Conservation (phyloP, 2,113 vertebrate genomes). For the Lycaon pictus region DNA sequence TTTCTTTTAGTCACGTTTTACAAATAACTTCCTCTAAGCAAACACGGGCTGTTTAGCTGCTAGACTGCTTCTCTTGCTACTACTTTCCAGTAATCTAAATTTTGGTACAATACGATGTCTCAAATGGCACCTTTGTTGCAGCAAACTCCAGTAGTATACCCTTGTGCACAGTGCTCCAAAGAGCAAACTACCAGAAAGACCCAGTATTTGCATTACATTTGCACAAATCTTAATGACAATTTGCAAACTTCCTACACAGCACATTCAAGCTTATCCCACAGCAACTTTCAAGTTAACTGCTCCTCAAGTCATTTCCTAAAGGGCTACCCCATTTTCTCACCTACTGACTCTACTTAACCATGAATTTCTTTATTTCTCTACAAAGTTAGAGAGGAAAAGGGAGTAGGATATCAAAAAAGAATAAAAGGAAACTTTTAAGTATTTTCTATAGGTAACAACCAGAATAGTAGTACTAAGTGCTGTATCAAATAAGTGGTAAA, state of each 20-base stretch:
- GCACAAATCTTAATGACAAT: slow-evolving; percentile 15
- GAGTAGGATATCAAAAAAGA: background rate
- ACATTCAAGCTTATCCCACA: background rate
- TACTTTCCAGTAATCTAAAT: background rate
- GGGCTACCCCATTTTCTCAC: background rate
- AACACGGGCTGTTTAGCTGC: background rate
- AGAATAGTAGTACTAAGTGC: background rate
- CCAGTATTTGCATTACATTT: background rate
- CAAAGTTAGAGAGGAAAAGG: background rate
- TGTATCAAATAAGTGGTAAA: background rate
- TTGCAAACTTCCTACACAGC: slow-evolving; percentile 42
- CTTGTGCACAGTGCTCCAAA: background rate
- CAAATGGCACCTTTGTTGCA: background rate
- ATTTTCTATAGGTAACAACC: slow-evolving; percentile 22
- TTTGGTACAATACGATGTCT: background rate
- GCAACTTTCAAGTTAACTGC: slow-evolving; percentile 12
- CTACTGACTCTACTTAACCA: background rate
- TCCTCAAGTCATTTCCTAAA: background rate
- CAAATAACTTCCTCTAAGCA: background rate
- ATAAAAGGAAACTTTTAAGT: background rate
- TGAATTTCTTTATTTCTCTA: background rate
- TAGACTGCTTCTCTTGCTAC: background rate
- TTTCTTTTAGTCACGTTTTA: background rate
- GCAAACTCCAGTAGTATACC: background rate
- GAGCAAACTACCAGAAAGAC: background rate